Evolutionary conservation across 2,888 invertebrate genomes (phyloP).

Genomic region (Sinhomidia bicolor): DNA sequence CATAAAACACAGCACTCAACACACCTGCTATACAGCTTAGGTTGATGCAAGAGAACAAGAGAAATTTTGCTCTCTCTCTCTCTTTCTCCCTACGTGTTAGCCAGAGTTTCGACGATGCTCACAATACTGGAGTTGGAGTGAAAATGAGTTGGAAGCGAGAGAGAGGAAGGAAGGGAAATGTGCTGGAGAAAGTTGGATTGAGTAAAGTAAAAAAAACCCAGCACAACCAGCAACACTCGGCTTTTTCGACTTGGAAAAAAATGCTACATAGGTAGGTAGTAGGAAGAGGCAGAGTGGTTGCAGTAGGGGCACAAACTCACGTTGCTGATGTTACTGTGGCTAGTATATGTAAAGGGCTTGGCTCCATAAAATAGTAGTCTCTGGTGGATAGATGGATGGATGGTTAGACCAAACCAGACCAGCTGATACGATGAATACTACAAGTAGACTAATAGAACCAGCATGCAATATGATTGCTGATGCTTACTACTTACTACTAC

Average conservation of each 20-base stretch:
- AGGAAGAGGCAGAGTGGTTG: not conserved
- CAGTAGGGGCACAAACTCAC: too few species aligned
- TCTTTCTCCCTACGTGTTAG: not conserved
- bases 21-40: not conserved
- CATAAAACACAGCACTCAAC: not conserved
- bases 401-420: not conserved
- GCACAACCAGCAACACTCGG: not conserved
- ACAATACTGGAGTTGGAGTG: constrained; percentile 26
- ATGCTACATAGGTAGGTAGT: not conserved
- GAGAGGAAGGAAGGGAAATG: constrained; percentile 33
- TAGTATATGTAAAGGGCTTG: constrained; percentile 30
- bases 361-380: not conserved
- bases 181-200: too few species aligned
- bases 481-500: too few species aligned
- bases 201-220: not conserved
- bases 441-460: not conserved
- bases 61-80: not conserved
- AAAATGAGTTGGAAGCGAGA: constrained; percentile 3
- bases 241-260: too few species aligned
- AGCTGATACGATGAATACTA: not conserved
- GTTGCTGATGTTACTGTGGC: too few species aligned
- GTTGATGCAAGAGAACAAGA: not conserved
- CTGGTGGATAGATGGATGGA: too few species aligned
- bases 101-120: not conserved
- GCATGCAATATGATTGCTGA: not conserved